phyloP scores from a whole-genome alignment of 1,140 invertebrate species.

The Thaumetopoea pityocampa region DNA sequence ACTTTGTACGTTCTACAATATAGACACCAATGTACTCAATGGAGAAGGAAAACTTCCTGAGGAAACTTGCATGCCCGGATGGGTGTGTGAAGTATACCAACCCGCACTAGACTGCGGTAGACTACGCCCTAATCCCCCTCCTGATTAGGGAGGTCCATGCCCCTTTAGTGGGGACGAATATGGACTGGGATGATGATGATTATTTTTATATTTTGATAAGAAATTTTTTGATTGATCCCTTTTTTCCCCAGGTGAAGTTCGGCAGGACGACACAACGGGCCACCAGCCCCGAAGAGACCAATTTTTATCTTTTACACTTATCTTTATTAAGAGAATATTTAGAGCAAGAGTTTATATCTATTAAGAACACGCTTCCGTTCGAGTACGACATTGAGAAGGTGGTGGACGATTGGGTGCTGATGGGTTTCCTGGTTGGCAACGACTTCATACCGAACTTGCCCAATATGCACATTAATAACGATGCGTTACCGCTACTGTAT shows the following conservation, averaged over 20 bases:
- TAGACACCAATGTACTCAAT: too few species aligned
- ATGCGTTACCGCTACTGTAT: conserved; percentile 91
- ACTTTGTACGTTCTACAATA: too few species aligned
- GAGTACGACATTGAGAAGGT: conserved; percentile 88
- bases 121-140: too few species aligned
- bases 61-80: too few species aligned
- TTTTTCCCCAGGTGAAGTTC: conserved; percentile 81
- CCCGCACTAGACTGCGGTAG: too few species aligned
- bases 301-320: conserved; percentile 94
- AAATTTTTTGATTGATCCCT: too few species aligned
- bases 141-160: too few species aligned
- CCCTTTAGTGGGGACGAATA: too few species aligned
- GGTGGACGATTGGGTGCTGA: conserved; percentile 88
- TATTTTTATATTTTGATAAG: background rate
- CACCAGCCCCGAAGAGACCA: conserved; percentile 89
- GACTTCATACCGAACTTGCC: conserved; percentile 98
- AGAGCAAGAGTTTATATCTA: conserved; percentile 89
- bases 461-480: conserved; percentile 93
- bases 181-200: too few species aligned
- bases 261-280: conserved; percentile 79
- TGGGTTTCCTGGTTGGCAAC: conserved; percentile 97
- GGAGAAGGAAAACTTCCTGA: too few species aligned
- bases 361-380: conserved; percentile 85
- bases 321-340: conserved; percentile 95
- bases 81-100: too few species aligned